Conservation (phyloP, 1,140 invertebrate species). For the Brachionus rubens region DNA sequence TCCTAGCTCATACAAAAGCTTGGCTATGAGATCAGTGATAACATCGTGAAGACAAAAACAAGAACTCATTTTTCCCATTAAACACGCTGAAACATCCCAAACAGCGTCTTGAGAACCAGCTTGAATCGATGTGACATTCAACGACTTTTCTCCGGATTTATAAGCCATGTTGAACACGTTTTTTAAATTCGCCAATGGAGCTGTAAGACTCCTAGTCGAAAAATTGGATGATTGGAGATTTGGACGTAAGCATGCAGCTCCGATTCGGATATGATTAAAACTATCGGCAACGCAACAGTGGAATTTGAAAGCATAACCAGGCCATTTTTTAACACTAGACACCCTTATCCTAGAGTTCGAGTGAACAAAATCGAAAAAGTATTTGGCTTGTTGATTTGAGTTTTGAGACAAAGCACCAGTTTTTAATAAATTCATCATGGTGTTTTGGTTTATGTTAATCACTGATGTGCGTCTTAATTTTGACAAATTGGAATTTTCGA, state of each 20-base stretch:
- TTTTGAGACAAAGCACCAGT: neutral
- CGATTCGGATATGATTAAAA: neutral
- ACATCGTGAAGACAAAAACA: constrained; percentile 39
- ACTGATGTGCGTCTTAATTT: neutral
- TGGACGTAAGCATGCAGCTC: constrained; percentile 16
- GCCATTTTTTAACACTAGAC: constrained; percentile 23
- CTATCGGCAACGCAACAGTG: constrained; percentile 18
- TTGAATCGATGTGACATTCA: constrained; percentile 3
- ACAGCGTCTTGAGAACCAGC: constrained; percentile 22
- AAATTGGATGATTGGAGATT: neutral
- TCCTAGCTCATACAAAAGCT: neutral
- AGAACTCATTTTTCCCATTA: constrained; percentile 31
- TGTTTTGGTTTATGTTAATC: neutral
- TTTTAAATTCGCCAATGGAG: constrained; percentile 33
- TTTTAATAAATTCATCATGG: neutral
- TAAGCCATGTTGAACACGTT: neutral
- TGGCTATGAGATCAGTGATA: neutral
- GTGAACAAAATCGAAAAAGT: constrained; percentile 33
- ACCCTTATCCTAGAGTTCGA: constrained; percentile 18
- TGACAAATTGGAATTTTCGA: neutral
- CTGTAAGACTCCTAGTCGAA: neutral
- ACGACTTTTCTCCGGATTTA: neutral
- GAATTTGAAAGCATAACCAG: constrained; percentile 30
- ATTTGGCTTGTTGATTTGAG: constrained; percentile 12
- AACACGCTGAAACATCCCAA: constrained; percentile 9